These are phyloP conservation scores for Cepaea nemoralis DNA, from an alignment of 1,140 invertebrate genomes.

Conservation along the genomic window DNA sequence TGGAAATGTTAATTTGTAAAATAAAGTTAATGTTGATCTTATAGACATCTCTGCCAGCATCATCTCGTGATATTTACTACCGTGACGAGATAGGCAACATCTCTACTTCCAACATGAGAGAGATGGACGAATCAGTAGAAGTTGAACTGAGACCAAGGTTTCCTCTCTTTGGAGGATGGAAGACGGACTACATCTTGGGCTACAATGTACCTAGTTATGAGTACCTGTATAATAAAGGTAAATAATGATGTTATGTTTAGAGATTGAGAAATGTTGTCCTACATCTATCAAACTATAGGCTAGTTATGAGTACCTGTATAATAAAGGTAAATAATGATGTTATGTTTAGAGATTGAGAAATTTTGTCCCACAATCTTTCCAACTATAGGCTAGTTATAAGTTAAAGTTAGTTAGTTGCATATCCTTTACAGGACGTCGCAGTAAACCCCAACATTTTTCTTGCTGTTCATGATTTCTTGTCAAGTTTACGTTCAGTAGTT, in stretches of 20 bases:
- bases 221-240: conserved; percentile 88
- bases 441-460: too few species aligned
- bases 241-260: too few species aligned
- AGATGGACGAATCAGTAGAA: conserved; percentile 92
- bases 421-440: too few species aligned
- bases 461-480: too few species aligned
- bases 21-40: too few species aligned
- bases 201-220: conserved; percentile 98
- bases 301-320: conserved; percentile 93
- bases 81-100: conserved; percentile 99
- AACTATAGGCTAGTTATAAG: conserved; percentile 95
- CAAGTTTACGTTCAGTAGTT: too few species aligned
- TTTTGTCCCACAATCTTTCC: too few species aligned
- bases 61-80: conserved; percentile 92
- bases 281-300: too few species aligned
- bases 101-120: conserved; percentile 92
- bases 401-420: too few species aligned
- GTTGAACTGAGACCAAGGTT: conserved; percentile 94
- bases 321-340: conserved; percentile 79
- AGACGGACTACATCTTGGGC: conserved; percentile 94
- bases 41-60: conserved; percentile 90
- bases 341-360: too few species aligned
- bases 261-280: too few species aligned
- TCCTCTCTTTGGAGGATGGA: conserved; percentile 99
- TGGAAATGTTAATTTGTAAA: too few species aligned